Percentiles rank a stretch among this genome's conserved stretches.
phyloP scores from a whole-genome alignment of 1,140 invertebrate species.

The Drosophila lini region DNA sequence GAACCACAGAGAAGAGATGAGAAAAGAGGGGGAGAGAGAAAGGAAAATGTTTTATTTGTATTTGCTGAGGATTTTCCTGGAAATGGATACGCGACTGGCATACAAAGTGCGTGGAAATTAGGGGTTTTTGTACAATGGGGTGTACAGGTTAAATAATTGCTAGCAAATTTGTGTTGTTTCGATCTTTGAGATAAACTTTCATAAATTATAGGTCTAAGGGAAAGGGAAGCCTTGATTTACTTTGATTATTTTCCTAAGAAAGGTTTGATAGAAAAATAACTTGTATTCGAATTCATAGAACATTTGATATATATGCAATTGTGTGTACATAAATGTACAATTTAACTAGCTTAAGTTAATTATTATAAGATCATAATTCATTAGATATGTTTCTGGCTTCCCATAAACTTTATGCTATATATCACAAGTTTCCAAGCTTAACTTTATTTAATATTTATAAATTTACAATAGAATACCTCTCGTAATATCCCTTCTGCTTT shows the following conservation, averaged over 20 bases:
- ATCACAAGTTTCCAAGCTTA: not conserved
- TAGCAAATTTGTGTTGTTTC: slow-evolving; percentile 9
- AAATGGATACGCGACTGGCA: slow-evolving; percentile 63
- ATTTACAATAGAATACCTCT: not conserved
- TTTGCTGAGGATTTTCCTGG: slow-evolving; percentile 55
- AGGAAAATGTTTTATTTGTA: slow-evolving; percentile 44
- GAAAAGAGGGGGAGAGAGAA: slow-evolving; percentile 1
- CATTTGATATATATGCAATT: too few relatives aligned
- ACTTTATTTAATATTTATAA: not conserved
- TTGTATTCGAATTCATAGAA: not conserved
- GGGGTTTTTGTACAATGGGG: slow-evolving; percentile 30
- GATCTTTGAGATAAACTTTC: slow-evolving; percentile 2
- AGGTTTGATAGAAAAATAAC: not conserved
- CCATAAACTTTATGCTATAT: not conserved
- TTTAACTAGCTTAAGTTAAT: not conserved
- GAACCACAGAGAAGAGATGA: not conserved
- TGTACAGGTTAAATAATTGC: slow-evolving; percentile 1
- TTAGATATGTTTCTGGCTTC: not conserved
- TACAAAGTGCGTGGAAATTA: slow-evolving; percentile 58
- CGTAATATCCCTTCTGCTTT: not conserved
- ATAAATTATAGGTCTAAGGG: not conserved
- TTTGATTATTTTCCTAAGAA: not conserved
- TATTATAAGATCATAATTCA: too few relatives aligned
- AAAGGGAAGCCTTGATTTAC: not conserved
- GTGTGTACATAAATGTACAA: not conserved